A percentile compares a stretch with the other conserved stretches of the same genome.
phyloP scores from a whole-genome alignment of 2,797 vertebrate genomes.

The Tympanoctomys barrerae region DNA sequence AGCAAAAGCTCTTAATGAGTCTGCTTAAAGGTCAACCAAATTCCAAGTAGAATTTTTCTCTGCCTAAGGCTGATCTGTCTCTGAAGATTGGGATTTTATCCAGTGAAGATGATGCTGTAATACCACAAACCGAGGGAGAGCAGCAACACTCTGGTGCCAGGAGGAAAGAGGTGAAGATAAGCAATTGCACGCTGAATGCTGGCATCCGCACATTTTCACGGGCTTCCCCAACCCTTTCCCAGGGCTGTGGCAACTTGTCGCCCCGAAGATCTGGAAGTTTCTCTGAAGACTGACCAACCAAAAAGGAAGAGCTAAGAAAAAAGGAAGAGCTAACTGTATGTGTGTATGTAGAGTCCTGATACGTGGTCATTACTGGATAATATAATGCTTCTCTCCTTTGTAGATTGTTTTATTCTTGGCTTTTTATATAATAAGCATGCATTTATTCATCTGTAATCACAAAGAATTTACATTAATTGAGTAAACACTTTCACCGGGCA shows the following conservation, averaged over 20 bases:
- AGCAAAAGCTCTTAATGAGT: neutral
- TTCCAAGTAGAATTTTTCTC: neutral
- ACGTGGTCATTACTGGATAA: neutral
- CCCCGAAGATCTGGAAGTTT: neutral
- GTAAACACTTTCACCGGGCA: neutral
- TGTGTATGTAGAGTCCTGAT: neutral
- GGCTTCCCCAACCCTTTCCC: neutral
- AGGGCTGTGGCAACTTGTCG: neutral
- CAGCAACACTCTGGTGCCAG: neutral
- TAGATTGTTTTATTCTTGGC: neutral
- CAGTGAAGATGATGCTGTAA: neutral
- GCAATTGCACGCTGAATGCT: neutral
- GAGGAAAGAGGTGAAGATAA: neutral
- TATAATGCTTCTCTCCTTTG: neutral
- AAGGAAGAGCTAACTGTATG: neutral
- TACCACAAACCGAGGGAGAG: neutral
- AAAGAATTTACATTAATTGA: constrained; percentile 18
- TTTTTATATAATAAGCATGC: neutral
- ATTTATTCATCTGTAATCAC: neutral
- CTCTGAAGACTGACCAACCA: neutral
- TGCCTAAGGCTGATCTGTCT: neutral
- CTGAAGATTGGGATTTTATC: neutral
- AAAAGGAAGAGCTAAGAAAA: neutral
- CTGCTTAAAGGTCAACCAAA: neutral
- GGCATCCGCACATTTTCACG: accelerated